Percentiles rank a stretch among this genome's conserved stretches.
These are phyloP conservation scores for Meliscaeva auricollis DNA, from an alignment of 2,888 invertebrate genomes.

Conservation along the genomic window DNA sequence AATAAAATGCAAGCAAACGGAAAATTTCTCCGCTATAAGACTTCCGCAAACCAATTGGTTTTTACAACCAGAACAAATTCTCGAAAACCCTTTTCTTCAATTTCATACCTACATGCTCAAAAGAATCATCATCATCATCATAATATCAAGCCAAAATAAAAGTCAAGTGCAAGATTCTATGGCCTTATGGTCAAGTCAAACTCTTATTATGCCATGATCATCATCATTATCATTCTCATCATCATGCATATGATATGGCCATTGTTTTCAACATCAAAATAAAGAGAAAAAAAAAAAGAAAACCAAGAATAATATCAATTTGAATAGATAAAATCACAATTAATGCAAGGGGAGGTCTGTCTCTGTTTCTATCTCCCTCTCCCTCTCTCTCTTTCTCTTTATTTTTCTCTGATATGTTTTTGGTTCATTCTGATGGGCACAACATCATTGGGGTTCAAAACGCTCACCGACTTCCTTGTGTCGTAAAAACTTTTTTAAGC, in stretches of 20 bases:
- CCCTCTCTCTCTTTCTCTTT: background rate
- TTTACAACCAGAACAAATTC: conserved; percentile 66
- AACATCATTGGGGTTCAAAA: conserved; percentile 4
- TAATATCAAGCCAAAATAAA: conserved; percentile 51
- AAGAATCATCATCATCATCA: conserved; percentile 25
- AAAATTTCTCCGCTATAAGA: background rate
- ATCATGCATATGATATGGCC: conserved; percentile 50
- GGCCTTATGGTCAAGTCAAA: conserved; percentile 18
- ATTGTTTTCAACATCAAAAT: conserved; percentile 55
- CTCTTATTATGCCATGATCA: conserved; percentile 24
- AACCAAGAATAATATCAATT: conserved; percentile 67
- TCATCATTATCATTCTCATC: conserved; percentile 35
- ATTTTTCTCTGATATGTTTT: background rate
- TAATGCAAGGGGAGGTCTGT: conserved; percentile 55
- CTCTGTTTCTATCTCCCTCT: background rate
- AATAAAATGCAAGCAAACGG: background rate
- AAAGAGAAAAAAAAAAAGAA: conserved; percentile 5
- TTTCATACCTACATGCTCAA: conserved; percentile 22
- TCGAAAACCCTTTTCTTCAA: conserved; percentile 49
- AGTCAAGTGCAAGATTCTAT: conserved; percentile 53
- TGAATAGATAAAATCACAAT: conserved; percentile 74
- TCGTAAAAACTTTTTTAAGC: conserved; percentile 48
- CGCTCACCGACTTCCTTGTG: conserved; percentile 56
- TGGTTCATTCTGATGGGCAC: conserved; percentile 9
- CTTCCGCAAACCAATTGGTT: conserved; percentile 54